Evolutionary conservation across 2,888 invertebrate genomes (phyloP).

Genomic region (Smittia sp.): DNA sequence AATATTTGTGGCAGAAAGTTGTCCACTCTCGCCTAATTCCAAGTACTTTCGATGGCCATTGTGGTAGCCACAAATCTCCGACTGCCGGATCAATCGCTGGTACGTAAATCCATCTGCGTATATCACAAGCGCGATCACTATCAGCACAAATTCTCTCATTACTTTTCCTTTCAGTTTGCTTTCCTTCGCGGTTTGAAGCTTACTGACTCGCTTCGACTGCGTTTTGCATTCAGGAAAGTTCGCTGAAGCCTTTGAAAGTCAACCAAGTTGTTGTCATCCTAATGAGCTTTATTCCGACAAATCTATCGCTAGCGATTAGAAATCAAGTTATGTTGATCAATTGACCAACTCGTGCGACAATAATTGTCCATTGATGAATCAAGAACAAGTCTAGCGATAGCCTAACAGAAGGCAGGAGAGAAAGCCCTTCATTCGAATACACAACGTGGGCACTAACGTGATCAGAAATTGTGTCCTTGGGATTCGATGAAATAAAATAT

Average conservation of each 20-base stretch:
- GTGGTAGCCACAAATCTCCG: slow-evolving; percentile 43
- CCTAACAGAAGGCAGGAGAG: too few relatives aligned
- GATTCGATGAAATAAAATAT: too few relatives aligned
- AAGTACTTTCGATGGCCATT: slow-evolving; percentile 53
- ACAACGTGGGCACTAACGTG: too few relatives aligned
- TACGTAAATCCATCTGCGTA: slow-evolving; percentile 1
- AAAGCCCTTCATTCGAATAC: too few relatives aligned
- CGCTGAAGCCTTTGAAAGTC: not conserved
- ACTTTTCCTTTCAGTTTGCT: not conserved
- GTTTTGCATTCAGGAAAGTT: not conserved
- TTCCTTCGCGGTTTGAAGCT: not conserved
- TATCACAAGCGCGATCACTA: not conserved
- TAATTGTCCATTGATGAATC: too few relatives aligned
- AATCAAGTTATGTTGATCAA: too few relatives aligned
- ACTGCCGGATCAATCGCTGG: not conserved
- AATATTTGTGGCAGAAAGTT: slow-evolving; percentile 52
- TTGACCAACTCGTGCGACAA: too few relatives aligned
- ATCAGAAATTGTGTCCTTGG: too few relatives aligned
- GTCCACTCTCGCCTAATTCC: slow-evolving; percentile 53
- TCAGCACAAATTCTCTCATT: not conserved
- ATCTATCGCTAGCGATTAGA: too few relatives aligned
- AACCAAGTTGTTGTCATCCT: too few relatives aligned
- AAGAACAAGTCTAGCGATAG: too few relatives aligned
- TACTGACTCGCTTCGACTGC: not conserved
- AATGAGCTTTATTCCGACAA: too few relatives aligned